Percentiles rank a stretch among this genome's conserved stretches.
These are phyloP conservation scores for Oryzias woworae DNA, from an alignment of 2,113 vertebrate genomes.

Conservation along the genomic window DNA sequence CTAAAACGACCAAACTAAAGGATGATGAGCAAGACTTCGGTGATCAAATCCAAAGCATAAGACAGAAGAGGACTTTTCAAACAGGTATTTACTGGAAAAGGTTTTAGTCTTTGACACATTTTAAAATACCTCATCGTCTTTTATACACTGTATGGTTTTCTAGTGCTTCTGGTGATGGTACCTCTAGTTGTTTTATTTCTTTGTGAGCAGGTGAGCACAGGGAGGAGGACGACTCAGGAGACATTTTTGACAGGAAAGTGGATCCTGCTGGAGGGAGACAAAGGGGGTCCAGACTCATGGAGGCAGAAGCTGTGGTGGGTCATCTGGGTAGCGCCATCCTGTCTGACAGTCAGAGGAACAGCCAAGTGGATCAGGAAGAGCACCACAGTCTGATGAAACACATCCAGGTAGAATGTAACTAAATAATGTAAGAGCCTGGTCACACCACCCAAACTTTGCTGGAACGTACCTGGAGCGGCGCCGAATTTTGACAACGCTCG, in stretches of 20 bases:
- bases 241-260: conserved; percentile 12
- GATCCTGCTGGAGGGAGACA: conserved; percentile 26
- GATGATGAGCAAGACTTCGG: not conserved
- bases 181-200: not conserved
- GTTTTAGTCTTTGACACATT: not conserved
- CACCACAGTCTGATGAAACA: conserved; percentile 80
- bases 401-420: conserved; percentile 79
- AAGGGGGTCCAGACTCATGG: conserved; percentile 31
- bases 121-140: not conserved
- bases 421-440: not conserved
- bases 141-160: not conserved
- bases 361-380: conserved; percentile 20
- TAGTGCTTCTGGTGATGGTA: not conserved
- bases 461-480: too few relatives aligned
- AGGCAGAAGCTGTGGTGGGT: conserved; percentile 49
- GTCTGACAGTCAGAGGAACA: conserved; percentile 36
- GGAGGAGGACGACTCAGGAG: not conserved
- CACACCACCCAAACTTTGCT: too few relatives aligned
- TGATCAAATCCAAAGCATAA: not conserved
- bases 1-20: not conserved
- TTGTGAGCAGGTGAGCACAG: not conserved
- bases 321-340: conserved; percentile 44
- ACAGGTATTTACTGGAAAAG: conserved; percentile 11
- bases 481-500: too few relatives aligned
- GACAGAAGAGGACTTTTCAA: conserved; percentile 1